phyloP scores from a whole-genome alignment of 2,113 vertebrate genomes.

The Eolophus roseicapilla region DNA sequence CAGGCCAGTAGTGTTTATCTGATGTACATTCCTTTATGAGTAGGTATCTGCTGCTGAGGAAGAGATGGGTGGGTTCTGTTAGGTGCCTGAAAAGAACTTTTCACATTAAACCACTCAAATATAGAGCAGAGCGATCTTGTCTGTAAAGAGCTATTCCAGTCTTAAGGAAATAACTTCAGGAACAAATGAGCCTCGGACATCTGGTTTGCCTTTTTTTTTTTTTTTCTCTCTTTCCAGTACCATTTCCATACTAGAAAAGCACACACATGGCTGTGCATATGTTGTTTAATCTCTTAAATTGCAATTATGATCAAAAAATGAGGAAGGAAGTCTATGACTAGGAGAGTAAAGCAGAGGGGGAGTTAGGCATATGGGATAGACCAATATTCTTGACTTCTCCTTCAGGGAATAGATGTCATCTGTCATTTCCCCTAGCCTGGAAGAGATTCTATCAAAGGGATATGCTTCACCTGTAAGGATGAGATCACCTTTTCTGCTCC shows the following conservation, averaged over 20 bases:
- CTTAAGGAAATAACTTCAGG: constrained; percentile 39
- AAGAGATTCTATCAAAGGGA: constrained; percentile 17
- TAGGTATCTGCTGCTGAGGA: not conserved
- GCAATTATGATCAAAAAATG: constrained; percentile 60
- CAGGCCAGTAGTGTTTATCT: not conserved
- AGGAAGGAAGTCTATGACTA: constrained; percentile 55
- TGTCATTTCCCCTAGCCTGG: constrained; percentile 1
- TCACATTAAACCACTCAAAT: not conserved
- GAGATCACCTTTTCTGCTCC: constrained; percentile 27
- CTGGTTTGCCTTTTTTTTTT: constrained; percentile 18
- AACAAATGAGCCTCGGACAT: constrained; percentile 48
- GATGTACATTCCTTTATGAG: not conserved
- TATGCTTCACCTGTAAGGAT: constrained; percentile 22
- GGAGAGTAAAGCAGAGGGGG: not conserved
- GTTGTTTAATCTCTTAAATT: constrained; percentile 66
- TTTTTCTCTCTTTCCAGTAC: not conserved
- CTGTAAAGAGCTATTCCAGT: not conserved
- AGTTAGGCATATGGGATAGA: not conserved
- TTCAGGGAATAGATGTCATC: constrained; percentile 42
- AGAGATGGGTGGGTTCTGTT: not conserved
- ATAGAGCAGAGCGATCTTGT: not conserved
- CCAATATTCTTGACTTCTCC: not conserved
- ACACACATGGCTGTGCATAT: constrained; percentile 56
- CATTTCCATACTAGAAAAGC: constrained; percentile 27
- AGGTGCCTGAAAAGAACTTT: not conserved